Conservation (phyloP, 2,888 invertebrate genomes). For the Apamea crenata region DNA sequence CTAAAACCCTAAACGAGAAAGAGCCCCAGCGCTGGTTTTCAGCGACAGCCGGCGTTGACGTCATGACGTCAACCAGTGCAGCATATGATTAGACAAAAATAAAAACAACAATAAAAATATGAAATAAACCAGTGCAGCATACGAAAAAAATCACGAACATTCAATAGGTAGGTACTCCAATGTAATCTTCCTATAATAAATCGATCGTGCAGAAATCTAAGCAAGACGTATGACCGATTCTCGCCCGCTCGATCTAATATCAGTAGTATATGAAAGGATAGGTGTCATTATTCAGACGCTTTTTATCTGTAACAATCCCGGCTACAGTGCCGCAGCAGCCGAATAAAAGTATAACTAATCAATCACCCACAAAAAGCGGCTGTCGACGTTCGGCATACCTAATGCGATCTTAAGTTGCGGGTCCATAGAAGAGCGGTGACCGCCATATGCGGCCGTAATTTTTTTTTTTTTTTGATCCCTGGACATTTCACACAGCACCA, state of each 20-base stretch:
- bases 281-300: not conserved
- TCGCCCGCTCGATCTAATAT: not conserved
- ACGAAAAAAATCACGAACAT: not conserved
- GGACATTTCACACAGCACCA: too few relatives aligned
- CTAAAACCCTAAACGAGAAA: too few relatives aligned
- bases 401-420: not conserved
- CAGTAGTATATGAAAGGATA: slow-evolving; percentile 1
- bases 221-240: not conserved
- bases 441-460: not conserved
- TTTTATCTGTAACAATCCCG: slow-evolving; percentile 4
- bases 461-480: too few relatives aligned
- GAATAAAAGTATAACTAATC: not conserved
- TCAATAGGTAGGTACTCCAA: not conserved
- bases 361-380: slow-evolving; percentile 10
- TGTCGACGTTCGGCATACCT: not conserved
- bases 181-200: not conserved
- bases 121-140: too few relatives aligned
- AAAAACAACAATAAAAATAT: too few relatives aligned
- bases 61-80: too few relatives aligned
- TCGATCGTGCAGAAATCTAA: not conserved
- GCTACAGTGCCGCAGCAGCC: not conserved
- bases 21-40: too few relatives aligned
- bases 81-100: too few relatives aligned
- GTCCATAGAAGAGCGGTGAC: too few relatives aligned
- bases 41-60: too few relatives aligned